Conservation (phyloP, 2,113 vertebrate species). For the Leuciscus idus region DNA sequence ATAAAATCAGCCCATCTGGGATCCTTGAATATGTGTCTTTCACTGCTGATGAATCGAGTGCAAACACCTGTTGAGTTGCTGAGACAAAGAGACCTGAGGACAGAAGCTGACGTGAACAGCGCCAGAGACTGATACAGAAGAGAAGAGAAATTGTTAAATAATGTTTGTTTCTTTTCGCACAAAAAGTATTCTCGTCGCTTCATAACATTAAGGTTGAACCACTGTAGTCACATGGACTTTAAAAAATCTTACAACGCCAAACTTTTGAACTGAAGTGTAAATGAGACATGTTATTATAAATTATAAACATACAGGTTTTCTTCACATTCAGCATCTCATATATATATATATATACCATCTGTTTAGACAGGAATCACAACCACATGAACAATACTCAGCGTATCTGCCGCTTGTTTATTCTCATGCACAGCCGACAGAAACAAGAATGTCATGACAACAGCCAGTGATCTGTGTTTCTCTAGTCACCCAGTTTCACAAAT, state of each 20-base stretch:
- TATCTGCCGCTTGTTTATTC: background rate
- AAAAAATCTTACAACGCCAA: background rate
- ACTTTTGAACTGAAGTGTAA: background rate
- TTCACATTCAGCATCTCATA: background rate
- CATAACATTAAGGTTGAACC: too few relatives aligned
- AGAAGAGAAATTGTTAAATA: too few relatives aligned
- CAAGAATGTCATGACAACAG: conserved; percentile 6
- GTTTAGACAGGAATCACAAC: background rate
- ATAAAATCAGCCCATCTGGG: conserved; percentile 73
- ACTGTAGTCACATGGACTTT: too few relatives aligned
- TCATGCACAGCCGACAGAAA: background rate
- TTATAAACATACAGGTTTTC: background rate
- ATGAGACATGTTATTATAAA: background rate
- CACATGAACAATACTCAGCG: background rate
- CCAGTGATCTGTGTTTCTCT: background rate
- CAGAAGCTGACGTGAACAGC: background rate
- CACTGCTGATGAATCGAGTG: conserved; percentile 49
- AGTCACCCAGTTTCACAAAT: background rate
- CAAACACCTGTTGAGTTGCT: conserved; percentile 13
- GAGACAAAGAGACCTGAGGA: conserved; percentile 32
- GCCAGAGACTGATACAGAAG: too few relatives aligned
- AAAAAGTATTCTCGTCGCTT: too few relatives aligned
- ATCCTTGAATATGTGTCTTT: conserved; percentile 49
- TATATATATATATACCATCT: background rate
- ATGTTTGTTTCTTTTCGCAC: too few relatives aligned